phyloP scores from a whole-genome alignment of 2,797 vertebrate species.

The Falco berigora region DNA sequence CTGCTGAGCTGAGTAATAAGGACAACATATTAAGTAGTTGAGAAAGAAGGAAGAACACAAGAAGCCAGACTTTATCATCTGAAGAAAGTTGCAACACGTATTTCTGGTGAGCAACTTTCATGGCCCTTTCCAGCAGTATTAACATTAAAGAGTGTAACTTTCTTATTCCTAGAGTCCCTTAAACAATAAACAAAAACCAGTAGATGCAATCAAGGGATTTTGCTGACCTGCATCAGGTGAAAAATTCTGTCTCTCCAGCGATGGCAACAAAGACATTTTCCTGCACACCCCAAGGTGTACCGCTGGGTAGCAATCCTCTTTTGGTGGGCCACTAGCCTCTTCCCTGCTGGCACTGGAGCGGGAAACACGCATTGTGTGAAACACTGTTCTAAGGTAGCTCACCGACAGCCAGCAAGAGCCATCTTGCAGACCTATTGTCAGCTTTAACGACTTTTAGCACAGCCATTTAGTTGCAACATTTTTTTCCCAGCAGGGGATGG shows the following conservation, averaged over 20 bases:
- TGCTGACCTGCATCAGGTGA: background rate
- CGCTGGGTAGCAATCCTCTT: constrained; percentile 24
- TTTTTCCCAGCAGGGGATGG: background rate
- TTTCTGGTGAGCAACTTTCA: too few species aligned
- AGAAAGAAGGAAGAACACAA: too few species aligned
- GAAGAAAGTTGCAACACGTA: too few species aligned
- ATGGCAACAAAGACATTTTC: background rate
- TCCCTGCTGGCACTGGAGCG: background rate
- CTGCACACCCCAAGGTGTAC: constrained; percentile 27
- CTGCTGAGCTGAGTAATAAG: too few species aligned
- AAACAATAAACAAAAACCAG: too few species aligned
- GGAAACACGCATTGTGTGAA: background rate
- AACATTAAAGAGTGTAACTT: too few species aligned
- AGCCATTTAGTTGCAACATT: background rate
- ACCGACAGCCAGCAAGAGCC: background rate
- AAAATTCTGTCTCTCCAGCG: background rate
- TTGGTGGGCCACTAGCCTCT: background rate
- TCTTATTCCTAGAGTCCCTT: too few species aligned
- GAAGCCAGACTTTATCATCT: too few species aligned
- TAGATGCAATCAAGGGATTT: background rate
- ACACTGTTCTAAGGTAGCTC: background rate
- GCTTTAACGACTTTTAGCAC: background rate
- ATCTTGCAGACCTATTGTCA: background rate
- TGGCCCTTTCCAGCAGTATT: too few species aligned
- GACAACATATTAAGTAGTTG: too few species aligned